These are phyloP conservation scores for Panurus biarmicus DNA, from an alignment of 2,113 vertebrate species.

Conservation along the genomic window DNA sequence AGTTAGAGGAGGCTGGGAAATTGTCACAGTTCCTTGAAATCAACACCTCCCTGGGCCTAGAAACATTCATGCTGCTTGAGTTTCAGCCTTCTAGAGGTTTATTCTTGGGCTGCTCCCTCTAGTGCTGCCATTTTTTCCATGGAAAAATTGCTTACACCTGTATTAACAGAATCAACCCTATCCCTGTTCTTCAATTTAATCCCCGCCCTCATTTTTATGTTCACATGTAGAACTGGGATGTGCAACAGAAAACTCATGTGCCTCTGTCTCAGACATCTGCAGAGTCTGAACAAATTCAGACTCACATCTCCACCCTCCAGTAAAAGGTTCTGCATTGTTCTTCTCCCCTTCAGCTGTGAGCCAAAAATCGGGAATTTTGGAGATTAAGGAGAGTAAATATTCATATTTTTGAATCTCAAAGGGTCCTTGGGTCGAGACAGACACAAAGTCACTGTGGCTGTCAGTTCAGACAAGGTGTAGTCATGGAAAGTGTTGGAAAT, in stretches of 20 bases:
- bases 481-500: background rate
- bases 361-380: background rate
- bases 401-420: background rate
- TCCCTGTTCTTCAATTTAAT: background rate
- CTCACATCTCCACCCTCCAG: background rate
- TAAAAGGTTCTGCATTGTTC: background rate
- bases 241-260: background rate
- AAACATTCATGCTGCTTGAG: background rate
- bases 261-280: background rate
- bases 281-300: background rate
- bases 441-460: background rate
- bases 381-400: background rate
- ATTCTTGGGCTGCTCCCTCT: background rate
- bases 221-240: background rate
- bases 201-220: accelerated
- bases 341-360: background rate
- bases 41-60: background rate
- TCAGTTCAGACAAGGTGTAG: background rate
- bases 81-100: background rate
- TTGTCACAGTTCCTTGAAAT: background rate
- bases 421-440: accelerated
- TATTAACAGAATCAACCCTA: background rate
- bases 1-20: background rate
- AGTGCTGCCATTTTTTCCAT: background rate
- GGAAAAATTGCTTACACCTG: background rate